A percentile compares a stretch with the other conserved stretches of the same genome.
These are phyloP conservation scores for Mythimna loreyi DNA, from an alignment of 2,888 invertebrate genomes.

Conservation along the genomic window DNA sequence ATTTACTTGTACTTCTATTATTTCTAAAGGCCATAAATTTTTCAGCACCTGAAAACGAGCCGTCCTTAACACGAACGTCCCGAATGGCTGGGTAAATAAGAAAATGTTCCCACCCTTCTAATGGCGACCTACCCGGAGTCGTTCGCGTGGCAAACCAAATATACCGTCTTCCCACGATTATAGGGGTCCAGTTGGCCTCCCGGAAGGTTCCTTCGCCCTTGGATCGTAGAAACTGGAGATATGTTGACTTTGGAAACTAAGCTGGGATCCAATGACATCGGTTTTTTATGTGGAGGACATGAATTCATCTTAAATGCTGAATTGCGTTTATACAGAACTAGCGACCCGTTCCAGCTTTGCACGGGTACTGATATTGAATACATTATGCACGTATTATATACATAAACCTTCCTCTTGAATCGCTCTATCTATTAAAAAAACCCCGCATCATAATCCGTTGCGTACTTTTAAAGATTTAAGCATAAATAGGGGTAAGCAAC, in stretches of 20 bases:
- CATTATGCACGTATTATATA: no score
- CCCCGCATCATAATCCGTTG: no score
- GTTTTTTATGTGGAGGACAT: slow-evolving; percentile 3
- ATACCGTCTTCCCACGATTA: slow-evolving; percentile 68
- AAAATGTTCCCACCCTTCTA: slow-evolving; percentile 80
- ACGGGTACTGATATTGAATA: no score
- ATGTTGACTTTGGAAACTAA: slow-evolving; percentile 37
- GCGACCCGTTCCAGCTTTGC: no score
- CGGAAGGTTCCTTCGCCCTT: slow-evolving; percentile 49
- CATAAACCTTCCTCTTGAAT: no score
- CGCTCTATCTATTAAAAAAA: no score
- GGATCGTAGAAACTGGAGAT: slow-evolving; percentile 38
- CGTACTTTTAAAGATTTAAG: no score
- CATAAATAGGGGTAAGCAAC: no score
- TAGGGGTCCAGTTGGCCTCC: slow-evolving; percentile 65
- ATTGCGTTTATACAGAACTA: neutral
- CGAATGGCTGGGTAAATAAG: slow-evolving; percentile 76
- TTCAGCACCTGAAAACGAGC: slow-evolving; percentile 29
- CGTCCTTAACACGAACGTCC: slow-evolving; percentile 60
- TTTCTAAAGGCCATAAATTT: slow-evolving; percentile 4
- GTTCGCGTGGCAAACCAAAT: slow-evolving; percentile 69
- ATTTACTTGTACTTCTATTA: neutral
- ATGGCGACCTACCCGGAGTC: slow-evolving; percentile 68
- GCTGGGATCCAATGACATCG: neutral
- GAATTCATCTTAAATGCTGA: neutral